Evolutionary conservation across 2,888 invertebrate genomes (phyloP).

Genomic region (Nephrocerus scutellatus): DNA sequence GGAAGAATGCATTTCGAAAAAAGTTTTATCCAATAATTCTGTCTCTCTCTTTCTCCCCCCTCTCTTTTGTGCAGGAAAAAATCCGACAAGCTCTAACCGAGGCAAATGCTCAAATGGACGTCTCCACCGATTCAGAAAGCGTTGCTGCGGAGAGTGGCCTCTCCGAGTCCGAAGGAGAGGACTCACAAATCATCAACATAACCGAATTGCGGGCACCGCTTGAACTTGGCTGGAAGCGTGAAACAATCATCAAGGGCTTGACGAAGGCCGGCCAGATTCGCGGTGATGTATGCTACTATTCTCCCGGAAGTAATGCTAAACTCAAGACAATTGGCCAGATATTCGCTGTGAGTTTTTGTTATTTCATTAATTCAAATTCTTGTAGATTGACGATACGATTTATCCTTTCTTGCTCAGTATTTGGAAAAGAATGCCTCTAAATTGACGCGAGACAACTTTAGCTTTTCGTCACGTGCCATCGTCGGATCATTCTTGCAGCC

Average conservation of each 20-base stretch:
- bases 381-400: conserved; percentile 4
- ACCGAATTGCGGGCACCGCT: conserved; percentile 59
- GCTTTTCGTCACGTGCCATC: conserved; percentile 80
- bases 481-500: conserved; percentile 89
- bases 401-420: conserved; percentile 52
- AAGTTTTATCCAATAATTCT: neutral
- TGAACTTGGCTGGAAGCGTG: conserved; percentile 82
- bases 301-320: conserved; percentile 57
- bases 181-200: conserved; percentile 48
- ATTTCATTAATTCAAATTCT: conserved; percentile 32
- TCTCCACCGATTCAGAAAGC: conserved; percentile 56
- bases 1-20: no score
- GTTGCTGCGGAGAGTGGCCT: conserved; percentile 54
- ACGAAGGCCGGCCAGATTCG: conserved; percentile 79
- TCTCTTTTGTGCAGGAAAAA: conserved; percentile 48
- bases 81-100: conserved; percentile 53
- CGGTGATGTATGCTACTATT: conserved; percentile 89
- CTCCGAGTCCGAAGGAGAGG: conserved; percentile 55
- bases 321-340: conserved; percentile 61
- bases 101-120: conserved; percentile 52
- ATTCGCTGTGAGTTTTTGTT: conserved; percentile 53
- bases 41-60: conserved; percentile 10
- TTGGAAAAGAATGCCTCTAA: conserved; percentile 64
- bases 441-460: conserved; percentile 80
- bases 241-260: conserved; percentile 80